A percentile compares a stretch with the other conserved stretches of the same genome.
phyloP scores from a whole-genome alignment of 2,113 vertebrate genomes.

The Hydrochoerus hydrochaeris region DNA sequence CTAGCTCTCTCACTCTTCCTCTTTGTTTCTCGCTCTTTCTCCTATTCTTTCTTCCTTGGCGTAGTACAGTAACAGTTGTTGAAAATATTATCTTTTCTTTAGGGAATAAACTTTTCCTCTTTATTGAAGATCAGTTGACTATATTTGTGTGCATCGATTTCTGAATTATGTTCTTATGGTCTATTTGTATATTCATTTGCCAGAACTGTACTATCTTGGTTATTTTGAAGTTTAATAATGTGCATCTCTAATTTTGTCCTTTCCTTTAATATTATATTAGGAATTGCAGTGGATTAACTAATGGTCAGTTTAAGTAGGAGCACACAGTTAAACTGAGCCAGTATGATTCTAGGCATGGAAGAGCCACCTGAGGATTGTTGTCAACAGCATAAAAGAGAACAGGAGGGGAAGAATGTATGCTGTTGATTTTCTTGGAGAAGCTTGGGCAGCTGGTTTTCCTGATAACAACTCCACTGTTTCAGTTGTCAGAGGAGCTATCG shows the following conservation, averaged over 20 bases:
- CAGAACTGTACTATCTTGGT: background rate
- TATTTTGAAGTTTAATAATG: background rate
- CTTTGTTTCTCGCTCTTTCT: background rate
- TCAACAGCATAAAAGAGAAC: background rate
- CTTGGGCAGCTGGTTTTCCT: background rate
- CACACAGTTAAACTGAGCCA: background rate
- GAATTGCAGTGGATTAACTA: background rate
- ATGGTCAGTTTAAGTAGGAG: background rate
- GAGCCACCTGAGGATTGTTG: background rate
- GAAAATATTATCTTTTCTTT: background rate
- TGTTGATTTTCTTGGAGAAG: background rate
- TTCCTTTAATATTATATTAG: background rate
- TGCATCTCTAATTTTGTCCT: background rate
- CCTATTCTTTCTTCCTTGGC: too few species aligned
- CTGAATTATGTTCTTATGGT: background rate
- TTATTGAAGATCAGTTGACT: background rate
- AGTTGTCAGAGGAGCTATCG: background rate
- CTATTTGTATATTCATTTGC: background rate
- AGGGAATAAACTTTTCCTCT: background rate
- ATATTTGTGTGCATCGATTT: background rate
- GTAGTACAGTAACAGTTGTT: background rate
- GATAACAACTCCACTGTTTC: background rate
- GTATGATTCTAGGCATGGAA: background rate
- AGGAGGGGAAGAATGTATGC: background rate
- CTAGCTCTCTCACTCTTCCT: background rate